Conservation (phyloP, 2,797 vertebrate genomes). For the Alcedo atthis region DNA sequence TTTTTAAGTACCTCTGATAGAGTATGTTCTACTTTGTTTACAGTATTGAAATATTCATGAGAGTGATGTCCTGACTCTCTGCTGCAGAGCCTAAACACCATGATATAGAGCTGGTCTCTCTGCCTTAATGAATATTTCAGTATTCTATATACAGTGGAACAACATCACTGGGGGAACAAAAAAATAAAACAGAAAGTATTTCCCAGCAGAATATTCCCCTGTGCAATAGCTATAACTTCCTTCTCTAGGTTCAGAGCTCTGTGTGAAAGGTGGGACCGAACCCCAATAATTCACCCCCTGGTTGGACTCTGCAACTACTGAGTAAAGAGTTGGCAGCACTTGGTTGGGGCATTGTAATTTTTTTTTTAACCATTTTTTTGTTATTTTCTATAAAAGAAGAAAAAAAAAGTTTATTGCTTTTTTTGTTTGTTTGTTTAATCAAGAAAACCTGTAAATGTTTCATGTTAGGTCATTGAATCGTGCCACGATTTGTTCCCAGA, state of each 20-base stretch:
- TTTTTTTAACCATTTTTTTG: background rate
- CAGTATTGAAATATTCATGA: conserved; percentile 60
- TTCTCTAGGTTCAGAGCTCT: background rate
- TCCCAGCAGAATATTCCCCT: conserved; percentile 20
- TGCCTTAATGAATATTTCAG: conserved; percentile 62
- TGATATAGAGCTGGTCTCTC: conserved; percentile 16
- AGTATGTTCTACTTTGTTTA: conserved; percentile 13
- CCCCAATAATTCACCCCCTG: background rate
- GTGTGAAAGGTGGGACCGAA: background rate
- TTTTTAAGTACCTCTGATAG: background rate
- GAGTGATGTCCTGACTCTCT: background rate
- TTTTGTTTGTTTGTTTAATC: background rate
- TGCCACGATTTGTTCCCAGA: background rate
- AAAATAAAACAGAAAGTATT: background rate
- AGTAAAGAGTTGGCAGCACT: background rate
- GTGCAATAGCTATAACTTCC: background rate
- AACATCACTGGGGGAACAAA: background rate
- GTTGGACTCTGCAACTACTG: background rate
- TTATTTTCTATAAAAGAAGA: background rate
- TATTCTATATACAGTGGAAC: conserved; percentile 14
- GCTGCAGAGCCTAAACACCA: background rate
- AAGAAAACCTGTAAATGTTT: background rate
- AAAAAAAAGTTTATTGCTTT: background rate
- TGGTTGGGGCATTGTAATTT: background rate
- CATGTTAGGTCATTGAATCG: background rate